A percentile compares a stretch with the other conserved stretches of the same genome.
Evolutionary conservation across 2,888 invertebrate genomes (phyloP).

Genomic region (Beris chalybata): DNA sequence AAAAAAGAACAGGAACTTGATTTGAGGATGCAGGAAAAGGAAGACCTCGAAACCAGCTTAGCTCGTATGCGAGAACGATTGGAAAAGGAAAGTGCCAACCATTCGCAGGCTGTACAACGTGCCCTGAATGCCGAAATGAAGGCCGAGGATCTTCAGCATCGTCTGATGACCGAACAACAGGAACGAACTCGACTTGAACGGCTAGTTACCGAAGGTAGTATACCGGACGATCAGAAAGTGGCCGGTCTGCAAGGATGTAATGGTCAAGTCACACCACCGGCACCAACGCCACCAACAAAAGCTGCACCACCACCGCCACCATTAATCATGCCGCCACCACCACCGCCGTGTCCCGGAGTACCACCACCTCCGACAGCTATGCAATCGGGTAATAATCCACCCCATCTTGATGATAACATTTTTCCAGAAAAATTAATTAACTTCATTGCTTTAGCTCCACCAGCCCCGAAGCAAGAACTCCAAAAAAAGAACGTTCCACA

Average conservation of each 20-base stretch:
- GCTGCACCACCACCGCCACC: conserved; percentile 52
- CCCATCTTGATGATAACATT: neutral
- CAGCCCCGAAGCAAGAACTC: conserved; percentile 62
- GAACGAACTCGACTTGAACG: conserved; percentile 83
- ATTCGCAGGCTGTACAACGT: conserved; percentile 82
- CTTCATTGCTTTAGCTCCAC: conserved; percentile 51
- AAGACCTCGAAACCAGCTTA: conserved; percentile 84
- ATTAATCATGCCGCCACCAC: conserved; percentile 59
- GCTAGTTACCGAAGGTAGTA: conserved; percentile 85
- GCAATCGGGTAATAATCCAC: conserved; percentile 48
- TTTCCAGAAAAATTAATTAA: neutral
- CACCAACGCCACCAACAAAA: conserved; percentile 49
- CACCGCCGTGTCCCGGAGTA: conserved; percentile 57
- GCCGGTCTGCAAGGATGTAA: conserved; percentile 49
- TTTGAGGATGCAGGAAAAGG: conserved; percentile 85
- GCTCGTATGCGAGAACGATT: conserved; percentile 80
- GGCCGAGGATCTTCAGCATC: conserved; percentile 66
- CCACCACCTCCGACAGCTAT: conserved; percentile 47
- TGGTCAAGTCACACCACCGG: conserved; percentile 61
- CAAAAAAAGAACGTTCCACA: conserved; percentile 88
- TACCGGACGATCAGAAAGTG: conserved; percentile 92
- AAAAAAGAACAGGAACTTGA: conserved; percentile 94
- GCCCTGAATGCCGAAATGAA: conserved; percentile 61
- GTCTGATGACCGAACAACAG: conserved; percentile 74
- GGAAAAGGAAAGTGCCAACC: conserved; percentile 85